Evolutionary conservation across 2,888 invertebrate genomes (phyloP).

Genomic region (Drosophila koepferae): DNA sequence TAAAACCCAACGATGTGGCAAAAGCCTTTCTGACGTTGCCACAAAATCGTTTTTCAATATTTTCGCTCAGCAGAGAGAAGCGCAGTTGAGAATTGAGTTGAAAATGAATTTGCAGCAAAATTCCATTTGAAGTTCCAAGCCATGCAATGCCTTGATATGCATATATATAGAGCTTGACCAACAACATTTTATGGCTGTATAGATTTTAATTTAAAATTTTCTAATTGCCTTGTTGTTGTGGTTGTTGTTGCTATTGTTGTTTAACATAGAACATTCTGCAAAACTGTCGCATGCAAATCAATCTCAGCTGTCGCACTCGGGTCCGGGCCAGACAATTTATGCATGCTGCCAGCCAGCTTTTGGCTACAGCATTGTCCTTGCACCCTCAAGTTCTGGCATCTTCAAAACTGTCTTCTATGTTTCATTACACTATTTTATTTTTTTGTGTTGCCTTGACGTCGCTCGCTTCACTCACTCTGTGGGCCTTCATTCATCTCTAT

Average conservation of each 20-base stretch:
- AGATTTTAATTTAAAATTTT: constrained; percentile 74
- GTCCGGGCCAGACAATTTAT: constrained; percentile 71
- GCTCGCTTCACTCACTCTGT: constrained; percentile 19
- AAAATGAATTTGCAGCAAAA: constrained; percentile 20
- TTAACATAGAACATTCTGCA: constrained; percentile 49
- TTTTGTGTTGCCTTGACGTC: constrained; percentile 6
- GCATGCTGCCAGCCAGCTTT: constrained; percentile 49
- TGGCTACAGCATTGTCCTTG: constrained; percentile 39
- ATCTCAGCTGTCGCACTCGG: constrained; percentile 66
- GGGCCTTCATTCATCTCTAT: constrained; percentile 30
- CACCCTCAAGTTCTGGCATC: constrained; percentile 29
- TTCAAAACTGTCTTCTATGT: constrained; percentile 55
- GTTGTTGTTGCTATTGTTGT: constrained; percentile 10
- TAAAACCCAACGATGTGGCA: constrained; percentile 81
- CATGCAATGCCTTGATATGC: constrained; percentile 37
- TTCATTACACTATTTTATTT: constrained; percentile 62
- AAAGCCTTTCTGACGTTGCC: constrained; percentile 69
- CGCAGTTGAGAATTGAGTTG: constrained; percentile 1
- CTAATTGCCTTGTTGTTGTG: constrained; percentile 50
- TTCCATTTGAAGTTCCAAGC: constrained; percentile 30
- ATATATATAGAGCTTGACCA: constrained; percentile 49
- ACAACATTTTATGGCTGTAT: constrained; percentile 48
- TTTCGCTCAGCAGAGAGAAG: constrained; percentile 3
- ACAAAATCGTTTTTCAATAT: constrained; percentile 80
- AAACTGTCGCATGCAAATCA: constrained; percentile 80